A percentile compares a stretch with the other conserved stretches of the same genome.
phyloP scores from a whole-genome alignment of 2,797 vertebrate species.

The Hippocampus kuda region DNA sequence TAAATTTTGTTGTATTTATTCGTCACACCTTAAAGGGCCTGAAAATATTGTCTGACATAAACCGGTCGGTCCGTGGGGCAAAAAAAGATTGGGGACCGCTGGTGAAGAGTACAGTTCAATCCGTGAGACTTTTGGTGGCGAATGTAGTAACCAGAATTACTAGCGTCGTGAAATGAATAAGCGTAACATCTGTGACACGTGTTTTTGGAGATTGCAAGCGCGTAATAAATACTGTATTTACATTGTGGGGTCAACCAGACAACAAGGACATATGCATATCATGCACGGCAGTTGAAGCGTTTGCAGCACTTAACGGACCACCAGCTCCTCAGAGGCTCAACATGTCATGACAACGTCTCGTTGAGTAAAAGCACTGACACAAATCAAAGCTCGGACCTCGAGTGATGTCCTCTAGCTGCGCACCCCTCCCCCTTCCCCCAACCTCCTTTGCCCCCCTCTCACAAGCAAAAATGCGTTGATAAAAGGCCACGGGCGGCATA shows the following conservation, averaged over 20 bases:
- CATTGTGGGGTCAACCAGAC: not conserved
- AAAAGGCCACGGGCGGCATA: conserved; percentile 66
- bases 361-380: conserved; percentile 55
- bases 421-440: conserved; percentile 3
- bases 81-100: too few species aligned
- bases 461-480: conserved; percentile 44
- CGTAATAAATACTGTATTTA: not conserved
- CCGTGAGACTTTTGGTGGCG: conserved; percentile 2
- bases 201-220: not conserved
- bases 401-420: conserved; percentile 44
- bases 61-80: too few species aligned
- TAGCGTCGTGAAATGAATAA: not conserved
- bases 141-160: conserved; percentile 14
- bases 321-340: conserved; percentile 28
- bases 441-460: not conserved
- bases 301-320: not conserved
- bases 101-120: too few species aligned
- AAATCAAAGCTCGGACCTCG: conserved; percentile 58
- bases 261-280: not conserved
- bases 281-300: not conserved
- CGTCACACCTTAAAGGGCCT: too few species aligned
- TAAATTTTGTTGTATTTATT: too few species aligned
- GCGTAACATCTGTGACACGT: not conserved
- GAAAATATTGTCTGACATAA: too few species aligned
- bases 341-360: conserved; percentile 51